These are phyloP conservation scores for Dicyrtoma fusca DNA, from an alignment of 2,888 invertebrate species.

Conservation along the genomic window DNA sequence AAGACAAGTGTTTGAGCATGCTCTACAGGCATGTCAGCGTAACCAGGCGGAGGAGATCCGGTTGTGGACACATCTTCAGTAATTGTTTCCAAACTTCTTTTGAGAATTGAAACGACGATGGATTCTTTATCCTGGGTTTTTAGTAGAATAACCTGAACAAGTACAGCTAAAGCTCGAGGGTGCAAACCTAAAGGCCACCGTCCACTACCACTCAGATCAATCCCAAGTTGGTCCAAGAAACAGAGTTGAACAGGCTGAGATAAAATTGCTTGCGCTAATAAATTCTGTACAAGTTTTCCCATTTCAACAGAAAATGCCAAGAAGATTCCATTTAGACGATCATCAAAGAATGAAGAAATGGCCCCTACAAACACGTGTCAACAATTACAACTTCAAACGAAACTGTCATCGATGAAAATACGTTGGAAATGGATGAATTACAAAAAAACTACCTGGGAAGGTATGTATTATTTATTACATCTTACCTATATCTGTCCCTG, in stretches of 20 bases:
- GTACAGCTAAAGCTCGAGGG: conserved; percentile 75
- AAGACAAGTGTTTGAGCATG: conserved; percentile 92
- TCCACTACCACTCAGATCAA: conserved; percentile 64
- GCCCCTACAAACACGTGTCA: no score
- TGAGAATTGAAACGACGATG: conserved; percentile 89
- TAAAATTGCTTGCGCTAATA: conserved; percentile 73
- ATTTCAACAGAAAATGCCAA: conserved; percentile 76
- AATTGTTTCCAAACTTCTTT: conserved; percentile 82
- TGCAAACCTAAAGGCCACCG: conserved; percentile 76
- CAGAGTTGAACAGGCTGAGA: conserved; percentile 72
- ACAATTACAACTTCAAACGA: no score
- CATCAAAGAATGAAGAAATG: conserved; percentile 74
- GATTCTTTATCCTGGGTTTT: conserved; percentile 86
- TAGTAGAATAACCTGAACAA: conserved; percentile 81
- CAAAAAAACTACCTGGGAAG: not conserved
- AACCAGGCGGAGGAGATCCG: conserved; percentile 35
- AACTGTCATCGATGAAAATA: no score
- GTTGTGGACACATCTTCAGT: conserved; percentile 73
- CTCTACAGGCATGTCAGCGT: conserved; percentile 65
- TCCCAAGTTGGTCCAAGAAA: conserved; percentile 73
- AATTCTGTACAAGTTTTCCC: conserved; percentile 78
- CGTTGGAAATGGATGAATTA: not conserved
- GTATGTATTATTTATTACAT: no score
- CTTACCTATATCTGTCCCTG: conserved; percentile 74
- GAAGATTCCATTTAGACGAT: conserved; percentile 71